Base-by-base conservation (phyloP, 2,113 vertebrate genomes). In the Clarias batrachus region DNA sequence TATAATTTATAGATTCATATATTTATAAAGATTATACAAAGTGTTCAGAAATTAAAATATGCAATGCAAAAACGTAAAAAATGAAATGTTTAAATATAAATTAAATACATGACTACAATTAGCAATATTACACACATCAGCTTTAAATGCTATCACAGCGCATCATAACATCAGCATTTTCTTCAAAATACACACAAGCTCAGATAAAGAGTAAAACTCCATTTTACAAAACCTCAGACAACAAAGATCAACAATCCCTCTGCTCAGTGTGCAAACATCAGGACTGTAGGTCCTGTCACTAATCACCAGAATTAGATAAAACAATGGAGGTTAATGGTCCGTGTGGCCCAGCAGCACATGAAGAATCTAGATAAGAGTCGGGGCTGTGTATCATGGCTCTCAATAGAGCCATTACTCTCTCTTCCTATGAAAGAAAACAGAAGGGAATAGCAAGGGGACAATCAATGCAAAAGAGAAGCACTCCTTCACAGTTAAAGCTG, bases 281-380 rank as follows among this genome's bases (percentile, higher is more conserved):
- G 93, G 86, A 93, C 92, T 86, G 92, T 91, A 94, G 92, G 93
- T 93, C 93, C 92, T 90, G 92, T 90, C 93, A 94, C 94, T 95
- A 95, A 95, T 95, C 94, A 94, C 94, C 91, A 93, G 92, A 91
- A 89, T 93, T 90, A 92, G 95, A 95, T 95, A 95, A 95, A 93
- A 92, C 92, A 92, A 91, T 88, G 93, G 92, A 93, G 94, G 95
- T 95, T 95, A 95, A 95, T 95, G 94, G 88, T 74, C 86, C 84
- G n/a, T 94, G 92, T 93, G 93, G 92, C 93, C 91, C 91, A 93
- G 87, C 85, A 78, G 87, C 85, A 86, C 87, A 88, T 84, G 94
- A 93, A 93, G 92, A 92, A 95, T 94, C 94, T 92, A 94, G 95
- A 95, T 95, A 95, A 94, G 91, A 88, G 89, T 85, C 79, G 89